Evolutionary conservation across 37 sponge, comb jelly and placozoan species (phyloP).

Genomic region (Axinella damicornis): DNA sequence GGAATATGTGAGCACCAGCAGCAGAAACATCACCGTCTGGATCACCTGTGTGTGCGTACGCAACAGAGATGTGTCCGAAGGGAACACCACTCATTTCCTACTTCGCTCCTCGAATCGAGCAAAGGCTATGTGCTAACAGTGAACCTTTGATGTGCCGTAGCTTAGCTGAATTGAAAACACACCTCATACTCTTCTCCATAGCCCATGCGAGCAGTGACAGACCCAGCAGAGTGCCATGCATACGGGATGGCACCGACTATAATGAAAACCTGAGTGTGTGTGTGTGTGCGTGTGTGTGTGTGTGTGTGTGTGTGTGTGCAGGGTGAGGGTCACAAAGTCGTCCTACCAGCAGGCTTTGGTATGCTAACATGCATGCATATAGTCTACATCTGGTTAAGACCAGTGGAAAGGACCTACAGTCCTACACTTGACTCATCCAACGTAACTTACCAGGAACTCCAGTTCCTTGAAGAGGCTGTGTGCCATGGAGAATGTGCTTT

Average conservation of each 20-base stretch:
- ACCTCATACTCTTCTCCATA: slow-evolving; percentile 66
- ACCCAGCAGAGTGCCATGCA: slow-evolving; percentile 74
- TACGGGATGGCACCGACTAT: slow-evolving; percentile 45
- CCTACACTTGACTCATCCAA: too few relatives aligned
- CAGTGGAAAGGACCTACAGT: too few relatives aligned
- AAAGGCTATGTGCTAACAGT: too few relatives aligned
- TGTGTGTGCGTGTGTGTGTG: too few relatives aligned
- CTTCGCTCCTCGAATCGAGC: too few relatives aligned
- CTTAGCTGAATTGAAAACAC: neutral
- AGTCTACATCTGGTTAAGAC: too few relatives aligned
- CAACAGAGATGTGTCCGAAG: too few relatives aligned
- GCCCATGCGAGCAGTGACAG: slow-evolving; percentile 51
- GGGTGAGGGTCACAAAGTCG: too few relatives aligned
- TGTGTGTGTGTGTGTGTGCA: too few relatives aligned
- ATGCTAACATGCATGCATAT: too few relatives aligned
- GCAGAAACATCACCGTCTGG: slow-evolving; percentile 74
- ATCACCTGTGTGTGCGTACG: slow-evolving; percentile 42
- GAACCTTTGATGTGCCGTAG: neutral
- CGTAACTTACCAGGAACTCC: slow-evolving; percentile 66
- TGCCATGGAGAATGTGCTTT: slow-evolving; percentile 71
- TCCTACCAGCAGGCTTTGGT: too few relatives aligned
- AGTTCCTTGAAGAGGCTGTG: slow-evolving; percentile 66
- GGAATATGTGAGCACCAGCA: slow-evolving; percentile 41
- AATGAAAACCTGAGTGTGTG: slow-evolving; percentile 49
- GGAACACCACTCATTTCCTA: too few relatives aligned